A percentile compares a stretch with the other conserved stretches of the same genome.
Evolutionary conservation across 2,113 vertebrate genomes (phyloP).

Genomic region (Mystacornis crossleyi): DNA sequence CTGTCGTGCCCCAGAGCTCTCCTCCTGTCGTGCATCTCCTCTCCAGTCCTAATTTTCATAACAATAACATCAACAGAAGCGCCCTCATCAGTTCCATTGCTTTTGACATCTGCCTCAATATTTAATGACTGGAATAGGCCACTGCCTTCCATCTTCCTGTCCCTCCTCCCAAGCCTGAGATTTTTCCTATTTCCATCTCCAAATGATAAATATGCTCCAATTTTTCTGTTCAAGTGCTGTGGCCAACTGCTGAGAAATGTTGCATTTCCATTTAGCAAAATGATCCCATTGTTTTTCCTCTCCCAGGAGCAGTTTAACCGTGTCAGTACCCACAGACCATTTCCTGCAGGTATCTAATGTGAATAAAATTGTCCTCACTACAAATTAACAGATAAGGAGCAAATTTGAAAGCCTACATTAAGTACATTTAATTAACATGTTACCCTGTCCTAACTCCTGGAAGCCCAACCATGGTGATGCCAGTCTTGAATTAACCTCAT

Average conservation of each 20-base stretch:
- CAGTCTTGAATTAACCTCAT: background rate
- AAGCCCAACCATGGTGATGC: background rate
- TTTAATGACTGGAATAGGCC: background rate
- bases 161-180: background rate
- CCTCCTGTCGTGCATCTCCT: background rate
- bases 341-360: too few species aligned
- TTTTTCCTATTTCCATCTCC: background rate
- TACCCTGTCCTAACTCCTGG: background rate
- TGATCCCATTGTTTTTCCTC: rapidly evolving
- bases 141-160: background rate
- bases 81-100: background rate
- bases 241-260: background rate
- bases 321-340: rapidly evolving
- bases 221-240: background rate
- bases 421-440: background rate
- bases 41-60: background rate
- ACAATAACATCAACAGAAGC: background rate
- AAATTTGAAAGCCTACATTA: background rate
- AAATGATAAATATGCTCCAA: rapidly evolving
- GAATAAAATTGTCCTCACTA: background rate
- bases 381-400: rapidly evolving
- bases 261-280: background rate
- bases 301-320: background rate
- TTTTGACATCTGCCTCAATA: constrained; percentile 28
- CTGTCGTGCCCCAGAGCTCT: background rate